Percentiles rank a stretch among this genome's conserved stretches.
These are phyloP conservation scores for Myoxocephalus aenaeus DNA, from an alignment of 2,797 vertebrate species.

Conservation along the genomic window DNA sequence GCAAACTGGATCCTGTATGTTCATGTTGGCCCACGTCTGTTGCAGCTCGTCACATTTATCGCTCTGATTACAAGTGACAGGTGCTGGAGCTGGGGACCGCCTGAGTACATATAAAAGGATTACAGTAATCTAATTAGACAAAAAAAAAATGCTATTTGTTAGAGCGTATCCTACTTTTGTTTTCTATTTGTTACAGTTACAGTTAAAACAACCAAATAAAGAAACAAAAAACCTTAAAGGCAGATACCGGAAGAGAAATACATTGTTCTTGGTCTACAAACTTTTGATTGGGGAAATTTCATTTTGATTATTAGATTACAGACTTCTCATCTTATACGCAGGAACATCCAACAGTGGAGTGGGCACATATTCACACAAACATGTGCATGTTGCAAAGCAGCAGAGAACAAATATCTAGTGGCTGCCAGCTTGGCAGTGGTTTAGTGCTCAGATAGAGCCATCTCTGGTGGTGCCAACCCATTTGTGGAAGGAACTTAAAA, in stretches of 20 bases:
- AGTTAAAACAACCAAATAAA: conserved; percentile 42
- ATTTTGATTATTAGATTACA: conserved; percentile 62
- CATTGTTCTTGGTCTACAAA: background rate
- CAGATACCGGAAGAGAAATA: conserved; percentile 35
- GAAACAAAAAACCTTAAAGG: conserved; percentile 13
- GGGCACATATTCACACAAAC: conserved; percentile 71
- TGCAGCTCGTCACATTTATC: conserved; percentile 68
- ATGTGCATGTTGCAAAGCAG: conserved; percentile 71
- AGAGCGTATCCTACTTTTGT: conserved; percentile 64
- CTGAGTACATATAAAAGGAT: conserved; percentile 73
- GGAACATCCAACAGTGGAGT: conserved; percentile 65
- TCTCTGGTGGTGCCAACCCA: conserved; percentile 64
- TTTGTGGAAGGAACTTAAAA: conserved; percentile 67
- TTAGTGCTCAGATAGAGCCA: conserved; percentile 60
- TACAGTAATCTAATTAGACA: conserved; percentile 75
- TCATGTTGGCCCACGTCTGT: conserved; percentile 61
- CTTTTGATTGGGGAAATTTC: conserved; percentile 46
- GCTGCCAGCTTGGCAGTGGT: conserved; percentile 76
- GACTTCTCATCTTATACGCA: conserved; percentile 36
- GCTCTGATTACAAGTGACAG: conserved; percentile 75
- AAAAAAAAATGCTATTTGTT: conserved; percentile 71
- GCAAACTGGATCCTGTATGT: conserved; percentile 55
- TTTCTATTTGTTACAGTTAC: conserved; percentile 57
- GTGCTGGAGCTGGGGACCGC: conserved; percentile 69
- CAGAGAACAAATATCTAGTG: conserved; percentile 67